These are phyloP conservation scores for Eptatretus atami DNA, from an alignment of 2,797 vertebrate genomes.

Conservation along the genomic window DNA sequence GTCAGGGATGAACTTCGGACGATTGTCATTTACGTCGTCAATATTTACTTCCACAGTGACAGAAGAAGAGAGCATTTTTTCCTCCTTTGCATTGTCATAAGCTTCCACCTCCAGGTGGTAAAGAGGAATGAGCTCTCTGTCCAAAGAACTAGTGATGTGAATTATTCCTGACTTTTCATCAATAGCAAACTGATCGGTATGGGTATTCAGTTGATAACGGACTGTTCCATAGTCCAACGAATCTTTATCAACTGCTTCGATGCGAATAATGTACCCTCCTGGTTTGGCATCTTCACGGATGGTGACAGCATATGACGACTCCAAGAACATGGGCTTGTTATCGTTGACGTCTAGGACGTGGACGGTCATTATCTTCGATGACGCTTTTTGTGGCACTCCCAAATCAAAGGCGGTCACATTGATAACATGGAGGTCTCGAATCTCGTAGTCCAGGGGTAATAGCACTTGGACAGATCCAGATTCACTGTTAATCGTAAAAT, in stretches of 20 bases:
- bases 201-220: constrained; percentile 46
- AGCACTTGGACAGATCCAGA: constrained; percentile 45
- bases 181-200: constrained; percentile 48
- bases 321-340: constrained; percentile 50
- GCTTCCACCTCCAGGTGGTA: constrained; percentile 69
- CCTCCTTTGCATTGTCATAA: constrained; percentile 38
- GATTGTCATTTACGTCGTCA: constrained; percentile 77
- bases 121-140: constrained; percentile 36
- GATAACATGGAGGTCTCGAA: constrained; percentile 45
- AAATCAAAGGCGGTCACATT: constrained; percentile 74
- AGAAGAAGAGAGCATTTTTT: constrained; percentile 35
- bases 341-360: constrained; percentile 69
- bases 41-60: constrained; percentile 36
- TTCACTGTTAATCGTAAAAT: constrained; percentile 52
- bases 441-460: constrained; percentile 64
- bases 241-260: constrained; percentile 71
- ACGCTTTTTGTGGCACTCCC: constrained; percentile 42
- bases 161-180: constrained; percentile 55
- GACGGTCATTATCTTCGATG: constrained; percentile 49
- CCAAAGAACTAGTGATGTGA: constrained; percentile 51
- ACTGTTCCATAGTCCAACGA: constrained; percentile 45
- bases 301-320: constrained; percentile 35
- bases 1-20: constrained; percentile 52
- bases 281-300: constrained; percentile 69
- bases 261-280: constrained; percentile 58